Evolutionary conservation across 1,140 invertebrate species (phyloP), one percentile per base, ranked within the genome.

Genomic region (Euborellia annulipes): DNA sequence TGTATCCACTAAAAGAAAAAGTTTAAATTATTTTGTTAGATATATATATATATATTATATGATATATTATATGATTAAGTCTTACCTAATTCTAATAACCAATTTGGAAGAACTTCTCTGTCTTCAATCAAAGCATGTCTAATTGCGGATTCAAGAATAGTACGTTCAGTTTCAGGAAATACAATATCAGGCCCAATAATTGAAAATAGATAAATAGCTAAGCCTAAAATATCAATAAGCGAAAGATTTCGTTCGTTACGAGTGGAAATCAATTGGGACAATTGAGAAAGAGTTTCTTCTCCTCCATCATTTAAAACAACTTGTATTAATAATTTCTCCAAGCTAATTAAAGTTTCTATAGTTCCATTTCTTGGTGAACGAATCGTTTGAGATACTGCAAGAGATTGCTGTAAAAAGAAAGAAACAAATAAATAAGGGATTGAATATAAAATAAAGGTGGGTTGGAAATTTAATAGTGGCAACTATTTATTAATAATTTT

Each of bases 201-300:
- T 2, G 76, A 72, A 52, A 75, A 79, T n/a, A 77, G 58, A 54
- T 75, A 65, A 16, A 76, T 65, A 6, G 78, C 55, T 9, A 80
- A 56, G 3, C 68, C 65, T 3, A 80, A 55, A 2, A 80, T 60
- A 55, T 72, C 72, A 47, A 76, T 73, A 41, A 78, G 59, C 0
- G 68, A 59, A 1, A 79, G 53, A 36, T 67, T 66, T 44, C 67
- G 62, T 0, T 70, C 65, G 50, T 64, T 61, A 27, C 75, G 63
- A 7, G 64, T 69, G 56, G 69, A 71, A 48, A 78, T 68, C 19
- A 78, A 60, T 43, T 69, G 68, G 41, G 68, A 67, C 8, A 75
- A 63, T 71, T 75, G 56, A 46, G 68, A 62, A 40, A 32, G 23
- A 27, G 23, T 27, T 11, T 27, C 23, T 11, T 27, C 23, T 27